These are phyloP conservation scores for Orchesellides sinensis DNA, from an alignment of 2,888 invertebrate species.

Conservation along the genomic window DNA sequence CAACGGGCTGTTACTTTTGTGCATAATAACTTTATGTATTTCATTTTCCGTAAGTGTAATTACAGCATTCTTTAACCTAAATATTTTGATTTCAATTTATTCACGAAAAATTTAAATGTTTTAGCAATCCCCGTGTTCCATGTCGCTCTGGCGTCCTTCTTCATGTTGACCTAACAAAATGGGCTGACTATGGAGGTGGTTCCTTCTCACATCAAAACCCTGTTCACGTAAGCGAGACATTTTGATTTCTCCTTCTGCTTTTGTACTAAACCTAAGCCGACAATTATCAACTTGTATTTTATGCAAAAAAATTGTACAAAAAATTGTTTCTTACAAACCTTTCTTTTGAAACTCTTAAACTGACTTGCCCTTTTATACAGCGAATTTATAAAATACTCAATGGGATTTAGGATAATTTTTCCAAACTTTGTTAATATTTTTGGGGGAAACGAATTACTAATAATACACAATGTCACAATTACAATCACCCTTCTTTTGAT, in stretches of 20 bases:
- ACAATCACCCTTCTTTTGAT: too few species aligned
- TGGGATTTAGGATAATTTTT: too few species aligned
- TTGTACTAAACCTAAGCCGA: not conserved
- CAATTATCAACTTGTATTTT: conserved; percentile 6
- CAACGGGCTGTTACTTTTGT: too few species aligned
- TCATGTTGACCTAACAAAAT: conserved; percentile 91
- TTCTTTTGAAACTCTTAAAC: too few species aligned
- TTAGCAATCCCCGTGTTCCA: conserved; percentile 93
- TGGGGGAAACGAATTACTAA: too few species aligned
- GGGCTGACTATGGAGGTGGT: conserved; percentile 84
- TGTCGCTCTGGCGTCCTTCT: conserved; percentile 93
- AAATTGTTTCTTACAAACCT: not conserved
- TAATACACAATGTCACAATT: too few species aligned
- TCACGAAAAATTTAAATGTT: conserved; percentile 62
- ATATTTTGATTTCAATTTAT: not conserved
- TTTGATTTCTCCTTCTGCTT: not conserved
- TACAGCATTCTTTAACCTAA: not conserved
- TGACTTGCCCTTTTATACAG: too few species aligned
- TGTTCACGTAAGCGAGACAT: conserved; percentile 71
- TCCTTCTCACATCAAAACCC: conserved; percentile 71
- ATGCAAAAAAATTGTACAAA: conserved; percentile 29
- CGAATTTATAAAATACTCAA: too few species aligned
- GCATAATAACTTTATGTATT: not conserved
- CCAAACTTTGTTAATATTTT: too few species aligned
- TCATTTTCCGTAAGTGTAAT: not conserved